Conservation (phyloP, 2,797 vertebrate species). For the Cryptoprocta ferox region DNA sequence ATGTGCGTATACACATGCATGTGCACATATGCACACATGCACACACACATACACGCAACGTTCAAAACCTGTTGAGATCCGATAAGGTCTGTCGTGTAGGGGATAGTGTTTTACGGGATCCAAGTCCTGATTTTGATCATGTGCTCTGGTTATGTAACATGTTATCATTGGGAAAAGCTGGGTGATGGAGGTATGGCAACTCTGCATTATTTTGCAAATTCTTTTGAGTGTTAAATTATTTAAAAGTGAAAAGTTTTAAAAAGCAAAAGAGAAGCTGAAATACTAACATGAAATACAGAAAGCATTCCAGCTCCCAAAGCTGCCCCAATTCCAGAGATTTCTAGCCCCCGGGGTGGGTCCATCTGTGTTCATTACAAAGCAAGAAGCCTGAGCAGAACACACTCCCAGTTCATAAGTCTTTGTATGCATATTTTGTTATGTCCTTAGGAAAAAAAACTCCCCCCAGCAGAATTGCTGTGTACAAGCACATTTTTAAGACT, state of each 20-base stretch:
- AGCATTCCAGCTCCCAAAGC: neutral
- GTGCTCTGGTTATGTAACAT: neutral
- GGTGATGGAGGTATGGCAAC: neutral
- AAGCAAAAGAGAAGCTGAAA: neutral
- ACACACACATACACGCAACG: too few species aligned
- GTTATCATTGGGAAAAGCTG: neutral
- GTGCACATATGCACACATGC: too few species aligned
- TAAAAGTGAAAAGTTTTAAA: neutral
- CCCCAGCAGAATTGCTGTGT: neutral
- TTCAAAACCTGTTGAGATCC: neutral
- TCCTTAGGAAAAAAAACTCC: neutral
- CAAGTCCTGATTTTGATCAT: neutral
- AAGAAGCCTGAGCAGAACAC: neutral
- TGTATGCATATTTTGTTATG: neutral
- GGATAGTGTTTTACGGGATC: too few species aligned
- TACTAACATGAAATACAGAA: neutral
- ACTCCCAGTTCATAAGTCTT: neutral
- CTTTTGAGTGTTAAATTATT: slow-evolving; percentile 2
- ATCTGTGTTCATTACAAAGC: neutral
- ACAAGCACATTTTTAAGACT: slow-evolving; percentile 61
- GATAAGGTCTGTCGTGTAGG: neutral
- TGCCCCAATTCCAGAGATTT: neutral
- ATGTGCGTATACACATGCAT: too few species aligned
- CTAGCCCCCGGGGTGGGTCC: neutral
- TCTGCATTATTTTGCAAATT: neutral